Evolutionary conservation across 2,888 invertebrate species (phyloP), one percentile per base, ranked within the genome.

Genomic region (Lochmaea capreae): DNA sequence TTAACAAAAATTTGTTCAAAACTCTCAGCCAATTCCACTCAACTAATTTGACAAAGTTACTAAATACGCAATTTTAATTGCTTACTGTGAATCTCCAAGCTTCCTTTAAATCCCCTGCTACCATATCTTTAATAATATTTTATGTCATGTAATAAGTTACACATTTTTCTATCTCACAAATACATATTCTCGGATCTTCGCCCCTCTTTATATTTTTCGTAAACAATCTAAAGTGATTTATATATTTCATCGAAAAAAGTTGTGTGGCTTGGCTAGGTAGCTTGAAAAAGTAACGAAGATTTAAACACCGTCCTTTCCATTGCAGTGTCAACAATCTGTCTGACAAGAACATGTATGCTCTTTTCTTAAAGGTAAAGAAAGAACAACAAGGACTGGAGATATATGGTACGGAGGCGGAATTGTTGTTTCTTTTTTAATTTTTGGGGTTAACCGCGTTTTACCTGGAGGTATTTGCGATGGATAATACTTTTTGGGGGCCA

Each of bases 201-300:
- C 43, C 16, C 33, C 43, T 26, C 46, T 54, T 69, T 39, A 68
- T 69, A 59, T 73, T 65, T 69, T 46, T 58, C 43, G n/a, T 43
- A 63, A 63, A 63, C 62, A 63, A 63, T 63, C 62, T 63, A 42
- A 74, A 67, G 72, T 74, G 74, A 76, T 76, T 74, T 74, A 74
- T 71, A 39, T 54, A 68, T 65, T 16, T 65, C 69, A 49, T 61
- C 54, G 67, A 65, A 72, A 46, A 70, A 71, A 74, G 22, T 18
- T 57, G 22, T 59, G 39, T 65, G 59, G 14, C 58, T 43, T 33
- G 49, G 49, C 42, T 69, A 43, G 65, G 42, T 59, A 61, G 70
- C n/a, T 4, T n/a, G 16, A 67, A 77, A 73, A 73, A 73, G 67
- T 73, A 78, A 77, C 76, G 76, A 78, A 76, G 78, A 78, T 78